Conservation (phyloP, 2,888 invertebrate species). For the Agapetus fuscipes region DNA sequence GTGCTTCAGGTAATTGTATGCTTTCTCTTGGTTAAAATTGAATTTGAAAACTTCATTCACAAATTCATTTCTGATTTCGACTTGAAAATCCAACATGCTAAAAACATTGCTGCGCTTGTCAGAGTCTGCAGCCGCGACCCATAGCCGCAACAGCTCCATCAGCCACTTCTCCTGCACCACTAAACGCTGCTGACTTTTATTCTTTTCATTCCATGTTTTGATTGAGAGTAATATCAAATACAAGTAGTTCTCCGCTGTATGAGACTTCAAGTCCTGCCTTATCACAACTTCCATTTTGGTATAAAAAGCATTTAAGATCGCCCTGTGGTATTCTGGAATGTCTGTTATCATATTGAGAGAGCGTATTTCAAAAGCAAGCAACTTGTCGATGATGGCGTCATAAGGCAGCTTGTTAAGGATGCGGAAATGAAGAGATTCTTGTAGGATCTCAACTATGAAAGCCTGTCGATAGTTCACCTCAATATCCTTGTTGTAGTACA, state of each 20-base stretch:
- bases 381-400: constrained; percentile 9
- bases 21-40: neutral
- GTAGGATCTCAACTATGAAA: constrained; percentile 22
- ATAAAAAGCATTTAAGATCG: constrained; percentile 22
- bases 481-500: constrained; percentile 15
- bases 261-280: neutral
- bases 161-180: constrained; percentile 10
- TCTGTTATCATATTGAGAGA: constrained; percentile 7
- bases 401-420: constrained; percentile 7
- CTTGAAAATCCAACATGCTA: neutral
- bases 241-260: constrained; percentile 4
- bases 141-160: constrained; percentile 12
- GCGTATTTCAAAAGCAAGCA: constrained; percentile 10
- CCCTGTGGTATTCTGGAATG: constrained; percentile 23
- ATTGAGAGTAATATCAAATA: neutral
- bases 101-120: neutral
- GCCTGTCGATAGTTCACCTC: constrained; percentile 6
- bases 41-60: constrained; percentile 9
- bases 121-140: constrained; percentile 15
- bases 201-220: constrained; percentile 4
- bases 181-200: neutral
- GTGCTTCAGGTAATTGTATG: constrained; percentile 7
- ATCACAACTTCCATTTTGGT: neutral
- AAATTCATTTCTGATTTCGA: constrained; percentile 11
- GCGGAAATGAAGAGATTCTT: constrained; percentile 13